These are phyloP conservation scores for Bombycilla garrulus DNA, from an alignment of 2,113 vertebrate genomes.

Conservation along the genomic window DNA sequence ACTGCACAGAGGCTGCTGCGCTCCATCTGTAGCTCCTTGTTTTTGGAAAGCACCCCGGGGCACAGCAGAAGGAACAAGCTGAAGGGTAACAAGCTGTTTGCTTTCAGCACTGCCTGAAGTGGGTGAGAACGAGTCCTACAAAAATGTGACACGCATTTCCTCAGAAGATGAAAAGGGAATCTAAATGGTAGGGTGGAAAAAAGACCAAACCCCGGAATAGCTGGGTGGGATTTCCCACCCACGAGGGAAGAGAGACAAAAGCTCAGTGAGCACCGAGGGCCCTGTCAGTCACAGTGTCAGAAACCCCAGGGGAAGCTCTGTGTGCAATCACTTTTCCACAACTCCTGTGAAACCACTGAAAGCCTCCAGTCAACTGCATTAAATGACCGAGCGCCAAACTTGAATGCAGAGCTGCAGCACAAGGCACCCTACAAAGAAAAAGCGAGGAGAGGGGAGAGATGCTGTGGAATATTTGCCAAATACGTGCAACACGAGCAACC, in stretches of 20 bases:
- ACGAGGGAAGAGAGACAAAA: conserved; percentile 6
- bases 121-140: conserved; percentile 17
- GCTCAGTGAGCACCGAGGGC: neutral
- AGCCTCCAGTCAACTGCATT: neutral
- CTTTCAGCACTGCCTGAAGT: conserved; percentile 41
- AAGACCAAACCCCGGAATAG: neutral
- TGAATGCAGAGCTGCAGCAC: neutral
- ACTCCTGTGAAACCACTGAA: neutral
- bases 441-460: neutral
- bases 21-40: conserved; percentile 20
- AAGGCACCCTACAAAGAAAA: neutral
- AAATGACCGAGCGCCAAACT: neutral
- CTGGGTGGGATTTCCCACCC: conserved; percentile 42
- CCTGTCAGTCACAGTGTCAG: neutral
- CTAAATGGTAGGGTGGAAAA: conserved; percentile 7
- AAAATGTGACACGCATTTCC: conserved; percentile 31
- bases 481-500: neutral
- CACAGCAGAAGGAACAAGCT: neutral
- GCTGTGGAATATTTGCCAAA: neutral
- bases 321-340: neutral
- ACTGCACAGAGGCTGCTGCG: conserved; percentile 12
- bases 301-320: neutral
- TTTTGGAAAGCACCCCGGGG: neutral
- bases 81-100: conserved; percentile 40
- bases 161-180: conserved; percentile 25